phyloP scores from a whole-genome alignment of 2,113 vertebrate species.

The Myocastor coypus region DNA sequence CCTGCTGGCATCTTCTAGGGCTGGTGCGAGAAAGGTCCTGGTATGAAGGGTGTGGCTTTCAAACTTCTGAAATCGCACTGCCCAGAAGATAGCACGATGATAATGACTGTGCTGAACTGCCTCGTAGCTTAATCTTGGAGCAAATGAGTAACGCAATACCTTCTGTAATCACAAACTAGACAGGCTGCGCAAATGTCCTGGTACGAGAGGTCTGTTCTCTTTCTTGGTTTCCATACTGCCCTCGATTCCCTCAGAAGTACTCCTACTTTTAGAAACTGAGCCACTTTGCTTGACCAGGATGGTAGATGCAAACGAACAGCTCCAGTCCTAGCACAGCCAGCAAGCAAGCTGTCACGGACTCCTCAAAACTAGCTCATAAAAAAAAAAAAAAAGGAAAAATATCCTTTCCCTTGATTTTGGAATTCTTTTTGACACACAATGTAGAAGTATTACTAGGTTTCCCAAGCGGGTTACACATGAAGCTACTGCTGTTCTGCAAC shows the following conservation, averaged over 20 bases:
- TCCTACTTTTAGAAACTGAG: no score
- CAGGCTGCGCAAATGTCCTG: neutral
- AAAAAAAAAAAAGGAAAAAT: neutral
- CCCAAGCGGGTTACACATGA: neutral
- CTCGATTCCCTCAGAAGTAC: neutral
- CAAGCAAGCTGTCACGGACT: neutral
- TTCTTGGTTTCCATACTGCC: neutral
- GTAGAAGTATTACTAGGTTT: neutral
- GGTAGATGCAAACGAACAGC: neutral
- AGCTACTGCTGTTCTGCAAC: neutral
- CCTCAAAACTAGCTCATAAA: neutral
- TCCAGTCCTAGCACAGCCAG: neutral
- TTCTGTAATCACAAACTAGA: neutral
- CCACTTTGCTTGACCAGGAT: neutral
- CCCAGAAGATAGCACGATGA: neutral
- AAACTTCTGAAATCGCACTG: neutral
- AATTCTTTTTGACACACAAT: neutral
- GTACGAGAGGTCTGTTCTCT: neutral
- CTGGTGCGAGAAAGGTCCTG: neutral
- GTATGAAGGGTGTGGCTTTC: neutral
- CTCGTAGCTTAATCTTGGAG: neutral
- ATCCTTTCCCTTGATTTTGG: neutral
- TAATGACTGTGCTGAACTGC: neutral
- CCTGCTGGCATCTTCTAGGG: fast-evolving
- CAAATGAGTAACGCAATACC: neutral